Base-by-base conservation (phyloP, 2,888 invertebrate genomes). In the Lithophane semibrunnea region DNA sequence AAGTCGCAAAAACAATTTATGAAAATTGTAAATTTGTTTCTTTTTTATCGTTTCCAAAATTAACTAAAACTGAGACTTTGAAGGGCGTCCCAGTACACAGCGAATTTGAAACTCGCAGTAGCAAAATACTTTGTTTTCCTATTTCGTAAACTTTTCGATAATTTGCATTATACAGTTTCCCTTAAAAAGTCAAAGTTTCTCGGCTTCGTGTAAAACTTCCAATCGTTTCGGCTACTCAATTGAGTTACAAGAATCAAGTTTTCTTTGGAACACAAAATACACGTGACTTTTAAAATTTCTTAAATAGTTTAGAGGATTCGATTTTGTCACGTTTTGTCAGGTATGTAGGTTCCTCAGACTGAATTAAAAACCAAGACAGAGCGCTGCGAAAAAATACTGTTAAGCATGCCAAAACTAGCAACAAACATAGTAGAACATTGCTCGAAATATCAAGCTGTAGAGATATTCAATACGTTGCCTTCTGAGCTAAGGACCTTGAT, bases 61-160 rank as follows among this genome's bases (percentile, higher is more conserved):
- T 73, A 54, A 47, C 64, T 37, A 24, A n/a, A 44, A 29, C 64
- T 24, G 58, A 44, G 24, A 29, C 16, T 52, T 52, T 54, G 54
- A 54, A 54, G 54, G 58, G 13, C 58, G 58, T 54, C 56, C 56
- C 69, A 80, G 82, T 21, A 42, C 37, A 58, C n/a, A 44, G 13
- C 21, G 12, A 66, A 29, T 76, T 66, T 44, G 16, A 37, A 60
- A 60, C 49, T 58, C 52, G 13, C n/a, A 18, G 47, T 13, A 52
- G 42, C 66, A 47, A 49, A 58, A 37, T 56, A 65, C 70, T 83
- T 65, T 52, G 16, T 63, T 82, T 67, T 29, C 64, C 24, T 80
- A 60, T 80, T 61, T 58, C 29, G 21, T 42, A 68, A 77, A 84
- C n/a, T 81, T 78, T 84, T 42, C 21, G 12, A 72, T 72, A 72